Conservation (phyloP, 2,113 vertebrate genomes). For the Anas platyrhynchos region DNA sequence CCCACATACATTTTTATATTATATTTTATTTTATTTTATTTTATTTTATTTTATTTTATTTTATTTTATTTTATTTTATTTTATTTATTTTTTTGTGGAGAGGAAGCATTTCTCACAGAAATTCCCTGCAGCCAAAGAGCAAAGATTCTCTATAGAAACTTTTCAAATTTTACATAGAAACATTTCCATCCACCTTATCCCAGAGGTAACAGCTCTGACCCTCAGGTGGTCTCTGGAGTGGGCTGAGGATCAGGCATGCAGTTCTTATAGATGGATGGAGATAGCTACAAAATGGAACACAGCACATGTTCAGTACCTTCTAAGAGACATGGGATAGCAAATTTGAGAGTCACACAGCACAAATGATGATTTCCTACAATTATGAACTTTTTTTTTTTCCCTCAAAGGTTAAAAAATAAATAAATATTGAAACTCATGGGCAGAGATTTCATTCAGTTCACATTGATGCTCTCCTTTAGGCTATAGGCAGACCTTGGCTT, state of each 20-base stretch:
- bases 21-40: neutral
- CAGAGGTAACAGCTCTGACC: neutral
- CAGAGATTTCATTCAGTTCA: neutral
- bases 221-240: neutral
- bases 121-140: neutral
- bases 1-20: neutral
- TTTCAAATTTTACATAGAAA: neutral
- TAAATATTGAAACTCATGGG: neutral
- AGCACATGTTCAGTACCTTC: neutral
- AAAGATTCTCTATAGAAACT: neutral
- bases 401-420: neutral
- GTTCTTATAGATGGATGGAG: neutral
- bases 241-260: neutral
- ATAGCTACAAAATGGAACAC: neutral
- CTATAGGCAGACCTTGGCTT: neutral
- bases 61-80: neutral
- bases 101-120: neutral
- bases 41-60: neutral
- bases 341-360: neutral
- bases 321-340: neutral
- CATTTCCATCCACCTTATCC: neutral
- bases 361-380: neutral
- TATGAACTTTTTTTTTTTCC: neutral
- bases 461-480: neutral
- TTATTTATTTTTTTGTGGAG: no score